Evolutionary conservation across 1,140 invertebrate species (phyloP).

Genomic region (Nymphalis io): DNA sequence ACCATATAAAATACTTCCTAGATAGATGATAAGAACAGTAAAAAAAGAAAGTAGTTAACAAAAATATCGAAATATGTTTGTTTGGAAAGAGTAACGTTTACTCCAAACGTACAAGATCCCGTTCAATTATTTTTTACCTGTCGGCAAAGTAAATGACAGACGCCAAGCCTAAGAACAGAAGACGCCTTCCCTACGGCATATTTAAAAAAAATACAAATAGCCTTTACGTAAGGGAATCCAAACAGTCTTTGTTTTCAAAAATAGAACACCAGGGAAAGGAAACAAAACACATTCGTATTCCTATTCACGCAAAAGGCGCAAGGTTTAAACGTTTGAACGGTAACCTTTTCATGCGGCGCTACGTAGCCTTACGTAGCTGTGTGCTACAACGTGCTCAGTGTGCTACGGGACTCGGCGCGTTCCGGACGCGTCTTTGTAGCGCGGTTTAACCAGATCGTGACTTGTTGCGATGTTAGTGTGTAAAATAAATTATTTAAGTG

Average conservation of each 20-base stretch:
- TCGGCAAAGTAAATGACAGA: conserved; percentile 27
- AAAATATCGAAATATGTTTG: background rate
- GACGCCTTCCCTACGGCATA: conserved; percentile 32
- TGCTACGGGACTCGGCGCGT: conserved; percentile 55
- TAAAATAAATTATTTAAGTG: conserved; percentile 39
- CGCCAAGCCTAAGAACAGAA: conserved; percentile 27
- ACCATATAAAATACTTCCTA: too few species aligned
- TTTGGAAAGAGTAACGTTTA: background rate
- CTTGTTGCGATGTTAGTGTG: conserved; percentile 53
- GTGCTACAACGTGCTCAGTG: conserved; percentile 63
- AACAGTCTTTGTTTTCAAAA: conserved; percentile 66
- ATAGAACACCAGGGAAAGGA: conserved; percentile 63
- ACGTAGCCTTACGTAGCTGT: conserved; percentile 50
- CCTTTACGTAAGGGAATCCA: conserved; percentile 53
- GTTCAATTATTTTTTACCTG: conserved; percentile 25
- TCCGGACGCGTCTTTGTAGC: conserved; percentile 43
- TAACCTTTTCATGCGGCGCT: conserved; percentile 66
- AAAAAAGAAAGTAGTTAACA: background rate
- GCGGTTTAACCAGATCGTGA: conserved; percentile 28
- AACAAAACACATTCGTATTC: conserved; percentile 71
- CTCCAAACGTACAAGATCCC: background rate
- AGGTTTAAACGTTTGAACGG: conserved; percentile 70
- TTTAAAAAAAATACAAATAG: conserved; percentile 39
- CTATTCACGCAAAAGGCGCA: conserved; percentile 73
- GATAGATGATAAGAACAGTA: background rate